Evolutionary conservation across 92 coral and sea anemone genomes (phyloP).

Genomic region (Parazoanthus atlanticus): DNA sequence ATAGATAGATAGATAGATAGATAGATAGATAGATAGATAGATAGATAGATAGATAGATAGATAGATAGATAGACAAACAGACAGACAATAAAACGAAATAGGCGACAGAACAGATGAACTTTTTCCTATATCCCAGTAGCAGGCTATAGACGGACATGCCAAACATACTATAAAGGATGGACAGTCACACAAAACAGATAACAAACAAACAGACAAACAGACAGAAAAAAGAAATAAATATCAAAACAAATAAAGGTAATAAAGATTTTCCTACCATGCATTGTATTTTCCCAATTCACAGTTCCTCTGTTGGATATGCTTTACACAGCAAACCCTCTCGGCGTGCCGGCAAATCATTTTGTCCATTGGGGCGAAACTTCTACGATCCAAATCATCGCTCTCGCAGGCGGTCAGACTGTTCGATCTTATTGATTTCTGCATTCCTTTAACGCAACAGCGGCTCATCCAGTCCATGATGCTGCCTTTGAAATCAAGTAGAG

Average conservation of each 20-base stretch:
- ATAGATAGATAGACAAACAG: background rate
- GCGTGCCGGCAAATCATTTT: conserved; percentile 73
- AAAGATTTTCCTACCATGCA: conserved; percentile 66
- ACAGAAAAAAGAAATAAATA: background rate
- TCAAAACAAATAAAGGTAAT: background rate
- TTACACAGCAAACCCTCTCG: conserved; percentile 80
- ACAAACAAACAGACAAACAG: background rate
- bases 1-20: no score
- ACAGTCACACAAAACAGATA: no score
- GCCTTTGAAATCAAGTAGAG: background rate
- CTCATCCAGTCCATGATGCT: conserved; percentile 53
- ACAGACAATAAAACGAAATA: background rate
- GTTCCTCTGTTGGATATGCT: conserved; percentile 64
- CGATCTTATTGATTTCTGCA: conserved; percentile 25
- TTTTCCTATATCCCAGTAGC: background rate
- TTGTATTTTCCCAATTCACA: conserved; percentile 78
- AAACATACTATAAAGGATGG: no score
- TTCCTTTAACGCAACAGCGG: conserved; percentile 81
- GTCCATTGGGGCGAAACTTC: conserved; percentile 52
- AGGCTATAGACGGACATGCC: no score
- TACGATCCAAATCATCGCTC: conserved; percentile 71
- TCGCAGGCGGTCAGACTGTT: conserved; percentile 55
- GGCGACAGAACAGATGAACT: background rate
- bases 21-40: no score
- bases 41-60: no score